Conservation (phyloP, 2,113 vertebrate species). For the Acrocephalus kingi region DNA sequence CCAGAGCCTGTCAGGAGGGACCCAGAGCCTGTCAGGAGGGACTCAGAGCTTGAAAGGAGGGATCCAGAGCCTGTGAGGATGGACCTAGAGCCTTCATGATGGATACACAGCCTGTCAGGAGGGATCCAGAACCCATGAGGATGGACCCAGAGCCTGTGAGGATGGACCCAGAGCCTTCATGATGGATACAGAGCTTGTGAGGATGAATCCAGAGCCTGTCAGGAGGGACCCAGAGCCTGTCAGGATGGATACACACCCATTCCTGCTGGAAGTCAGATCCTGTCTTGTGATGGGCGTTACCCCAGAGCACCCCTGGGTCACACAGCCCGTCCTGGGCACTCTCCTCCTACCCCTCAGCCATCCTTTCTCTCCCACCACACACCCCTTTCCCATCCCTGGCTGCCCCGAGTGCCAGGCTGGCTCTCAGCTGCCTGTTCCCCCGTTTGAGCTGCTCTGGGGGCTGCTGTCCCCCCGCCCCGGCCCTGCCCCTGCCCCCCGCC, state of each 20-base stretch:
- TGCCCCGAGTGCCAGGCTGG: accelerated
- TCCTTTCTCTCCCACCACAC: accelerated
- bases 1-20: accelerated
- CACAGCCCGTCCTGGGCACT: not conserved
- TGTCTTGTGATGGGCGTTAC: accelerated
- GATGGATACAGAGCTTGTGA: too few relatives aligned
- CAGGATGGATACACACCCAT: not conserved
- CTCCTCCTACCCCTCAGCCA: not conserved
- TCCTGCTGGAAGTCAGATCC: not conserved
- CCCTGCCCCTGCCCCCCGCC: not conserved
- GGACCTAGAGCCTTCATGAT: accelerated
- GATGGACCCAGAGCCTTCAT: not conserved
- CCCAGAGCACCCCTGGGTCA: not conserved
- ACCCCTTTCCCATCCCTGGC: not conserved
- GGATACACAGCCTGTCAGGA: not conserved
- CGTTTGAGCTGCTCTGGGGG: not conserved
- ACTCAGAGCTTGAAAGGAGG: accelerated
- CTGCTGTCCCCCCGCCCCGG: not conserved
- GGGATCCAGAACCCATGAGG: accelerated
- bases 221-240: accelerated
- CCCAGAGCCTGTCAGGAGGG: accelerated
- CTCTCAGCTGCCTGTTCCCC: not conserved
- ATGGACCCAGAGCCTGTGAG: accelerated
- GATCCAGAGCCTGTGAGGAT: not conserved
- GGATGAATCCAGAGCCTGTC: accelerated